Evolutionary conservation across 2,797 vertebrate species (phyloP), one percentile per base, ranked within the genome.

Genomic region (Galaxias olidus): DNA sequence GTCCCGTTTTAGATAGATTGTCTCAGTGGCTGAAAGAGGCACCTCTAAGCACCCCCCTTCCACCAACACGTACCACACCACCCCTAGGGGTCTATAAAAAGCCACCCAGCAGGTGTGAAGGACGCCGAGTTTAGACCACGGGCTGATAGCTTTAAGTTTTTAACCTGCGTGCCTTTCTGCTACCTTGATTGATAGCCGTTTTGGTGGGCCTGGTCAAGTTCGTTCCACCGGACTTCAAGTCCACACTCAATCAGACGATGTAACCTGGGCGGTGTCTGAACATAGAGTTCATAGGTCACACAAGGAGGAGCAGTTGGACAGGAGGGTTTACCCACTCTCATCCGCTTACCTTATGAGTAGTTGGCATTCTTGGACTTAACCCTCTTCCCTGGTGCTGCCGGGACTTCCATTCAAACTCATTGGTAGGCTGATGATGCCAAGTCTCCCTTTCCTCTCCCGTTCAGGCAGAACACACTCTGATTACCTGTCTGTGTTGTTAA

Each of bases 21-120:
- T 30, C 67, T 65, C 68, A 66, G 75, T 43, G n/a, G 13, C 42
- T 41, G 49, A 51, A 15, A 18, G 19, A 13, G 19, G 9, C 11
- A 17, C 18, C 50, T 5, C n/a, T 54, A 9, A 15, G 18, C 17
- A 5, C 19, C 8, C 18, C 19, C 45, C 50, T 11, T 61, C 52
- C 55, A 5, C 62, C 58, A 14, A 57, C 1, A 58, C 53, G 56
- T 45, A 48, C 53, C 59, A 30, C 30, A 30, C 47, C 42, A 54
- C 69, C 53, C 64, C n/a, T 8, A 65, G n/a, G 9, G 44, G 53
- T 63, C 86, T 87, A 86, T 84, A 84, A 88, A 90, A 85, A 89
- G 88, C 81, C 75, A 51, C 15, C 41, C 40, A 87, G 84, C 87
- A 90, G 87, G 85, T 87, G 84, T 68, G 59, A 66, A 15, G 48